Percentiles rank a stretch among this genome's conserved stretches.
Evolutionary conservation across 1,140 invertebrate genomes (phyloP).

Genomic region (Dreissena polymorpha): DNA sequence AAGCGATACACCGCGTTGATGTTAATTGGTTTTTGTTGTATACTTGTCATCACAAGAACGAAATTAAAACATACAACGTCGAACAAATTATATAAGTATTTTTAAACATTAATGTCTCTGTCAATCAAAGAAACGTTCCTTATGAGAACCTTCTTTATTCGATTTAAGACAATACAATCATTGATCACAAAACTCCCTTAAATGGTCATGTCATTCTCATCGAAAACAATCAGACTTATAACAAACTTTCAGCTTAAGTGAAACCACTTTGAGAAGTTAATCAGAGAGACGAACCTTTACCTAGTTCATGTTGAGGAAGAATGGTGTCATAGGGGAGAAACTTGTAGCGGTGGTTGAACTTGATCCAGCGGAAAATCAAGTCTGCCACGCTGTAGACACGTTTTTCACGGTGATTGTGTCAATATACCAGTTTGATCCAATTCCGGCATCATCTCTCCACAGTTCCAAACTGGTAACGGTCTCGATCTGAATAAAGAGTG

Average conservation of each 20-base stretch:
- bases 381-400: not conserved
- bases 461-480: constrained; percentile 5
- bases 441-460: constrained; percentile 20
- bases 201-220: no score
- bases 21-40: not conserved
- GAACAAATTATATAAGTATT: no score
- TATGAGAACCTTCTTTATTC: no score
- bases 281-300: no score
- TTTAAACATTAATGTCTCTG: no score
- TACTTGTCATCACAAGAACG: not conserved
- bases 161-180: no score
- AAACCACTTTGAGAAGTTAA: no score
- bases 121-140: no score
- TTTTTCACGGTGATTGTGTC: constrained; percentile 31
- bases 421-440: constrained; percentile 13
- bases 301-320: constrained; percentile 22
- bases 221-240: no score
- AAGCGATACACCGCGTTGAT: not conserved
- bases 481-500: not conserved
- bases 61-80: not conserved
- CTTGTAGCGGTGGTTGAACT: constrained; percentile 17
- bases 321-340: constrained; percentile 25
- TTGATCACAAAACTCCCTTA: no score
- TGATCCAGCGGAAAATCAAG: constrained; percentile 38
- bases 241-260: no score